These are phyloP conservation scores for Indicator maculatus DNA, from an alignment of 2,113 vertebrate species.

Conservation along the genomic window DNA sequence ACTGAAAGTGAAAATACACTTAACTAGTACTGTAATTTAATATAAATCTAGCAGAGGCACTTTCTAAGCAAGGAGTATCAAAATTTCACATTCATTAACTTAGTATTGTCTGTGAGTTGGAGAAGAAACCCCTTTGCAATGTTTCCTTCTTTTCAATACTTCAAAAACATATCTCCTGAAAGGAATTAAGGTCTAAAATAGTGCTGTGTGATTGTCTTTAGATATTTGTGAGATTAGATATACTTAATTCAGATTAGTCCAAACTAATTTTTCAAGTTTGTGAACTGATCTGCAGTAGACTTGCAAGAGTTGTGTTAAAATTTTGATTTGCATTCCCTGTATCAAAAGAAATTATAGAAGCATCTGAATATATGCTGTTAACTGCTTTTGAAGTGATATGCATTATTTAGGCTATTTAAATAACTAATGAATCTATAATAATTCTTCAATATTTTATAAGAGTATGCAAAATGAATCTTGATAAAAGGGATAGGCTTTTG, in stretches of 20 bases:
- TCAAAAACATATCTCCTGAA: neutral
- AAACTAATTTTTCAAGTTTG: neutral
- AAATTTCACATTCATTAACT: neutral
- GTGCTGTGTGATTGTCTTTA: neutral
- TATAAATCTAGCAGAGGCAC: neutral
- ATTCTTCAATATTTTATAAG: neutral
- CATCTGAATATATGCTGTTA: neutral
- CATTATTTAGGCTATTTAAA: constrained; percentile 6
- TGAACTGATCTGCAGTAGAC: neutral
- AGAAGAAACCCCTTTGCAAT: neutral
- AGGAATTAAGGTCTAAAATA: neutral
- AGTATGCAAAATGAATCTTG: neutral
- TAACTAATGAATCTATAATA: neutral
- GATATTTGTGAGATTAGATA: neutral
- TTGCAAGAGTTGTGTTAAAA: neutral
- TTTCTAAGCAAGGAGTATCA: neutral
- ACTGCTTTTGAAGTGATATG: constrained; percentile 2
- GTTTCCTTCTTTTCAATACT: neutral
- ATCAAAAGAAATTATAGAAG: constrained; percentile 2
- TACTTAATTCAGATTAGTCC: neutral
- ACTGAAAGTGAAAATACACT: neutral
- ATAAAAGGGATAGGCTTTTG: neutral
- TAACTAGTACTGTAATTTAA: neutral
- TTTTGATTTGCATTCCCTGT: neutral
- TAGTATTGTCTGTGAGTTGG: neutral